Base-by-base conservation (phyloP, 2,113 vertebrate species). In the Poecilia latipinna region DNA sequence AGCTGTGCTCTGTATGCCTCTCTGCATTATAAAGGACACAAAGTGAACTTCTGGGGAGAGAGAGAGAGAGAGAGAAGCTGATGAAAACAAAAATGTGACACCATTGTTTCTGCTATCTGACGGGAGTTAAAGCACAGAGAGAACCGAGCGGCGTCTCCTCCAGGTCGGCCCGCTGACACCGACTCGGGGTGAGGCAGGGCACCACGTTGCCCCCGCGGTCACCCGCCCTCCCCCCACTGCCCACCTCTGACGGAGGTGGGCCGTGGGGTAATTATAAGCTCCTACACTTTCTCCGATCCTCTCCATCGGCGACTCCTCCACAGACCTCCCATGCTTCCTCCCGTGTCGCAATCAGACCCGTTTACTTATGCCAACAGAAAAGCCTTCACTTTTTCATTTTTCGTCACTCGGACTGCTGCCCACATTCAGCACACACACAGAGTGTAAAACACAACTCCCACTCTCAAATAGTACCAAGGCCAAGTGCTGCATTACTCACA, bases 241-340 rank as follows among this genome's bases (percentile, higher is more conserved):
- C 70, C 22, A 61, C 74, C 62, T 69, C 76, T 75, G 66, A n/a
- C 62, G 68, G 28, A 28, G 28, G 28, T 28, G 28, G 28, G 28
- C 76, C 76, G 66, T 65, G 68, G 65, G 84, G 87, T 84, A 82
- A 90, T 88, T 85, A 83, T 64, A 86, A 86, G 8, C 32, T 65
- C 62, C 28, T 85, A 82, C 80, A 73, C 57, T 44, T 28, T 32
- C 3, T 26, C 24, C 31, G 0, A 19, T 39, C 31, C 32, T 54
- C 44, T 72, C 19, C 37, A 4, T 26, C 1, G 1, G 62, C 13
- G 37, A 72, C 63, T 42, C 42, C 64, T 19, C 65, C 44, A 35
- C 61, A 37, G 68, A 79, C 68, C 65, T 82, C 78, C 78, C 72
- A 35, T 61, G 67, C 78, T 32, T 84, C 76, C 62, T 71, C 61